A percentile compares a stretch with the other conserved stretches of the same genome.
Evolutionary conservation across 2,888 invertebrate species (phyloP).

Genomic region (Calliopum simillimum): DNA sequence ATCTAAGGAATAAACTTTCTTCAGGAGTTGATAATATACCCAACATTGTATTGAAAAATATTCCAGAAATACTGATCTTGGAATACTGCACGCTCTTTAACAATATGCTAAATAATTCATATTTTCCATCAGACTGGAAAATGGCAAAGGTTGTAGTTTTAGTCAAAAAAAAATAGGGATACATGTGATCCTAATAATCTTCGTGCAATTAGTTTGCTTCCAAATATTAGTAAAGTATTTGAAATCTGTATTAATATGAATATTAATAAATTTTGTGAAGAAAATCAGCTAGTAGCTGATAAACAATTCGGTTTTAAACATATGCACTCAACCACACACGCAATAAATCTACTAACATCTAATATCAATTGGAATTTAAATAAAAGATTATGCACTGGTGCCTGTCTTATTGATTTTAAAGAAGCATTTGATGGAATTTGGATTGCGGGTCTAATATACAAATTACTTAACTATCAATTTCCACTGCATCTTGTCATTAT

Average conservation of each 20-base stretch:
- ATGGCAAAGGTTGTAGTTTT: constrained; percentile 28
- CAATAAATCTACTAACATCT: constrained; percentile 18
- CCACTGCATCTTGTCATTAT: too few species aligned
- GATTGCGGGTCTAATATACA: constrained; percentile 29
- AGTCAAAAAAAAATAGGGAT: not conserved
- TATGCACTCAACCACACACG: constrained; percentile 25
- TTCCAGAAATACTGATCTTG: too few species aligned
- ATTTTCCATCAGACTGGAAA: constrained; percentile 27
- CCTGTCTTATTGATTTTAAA: constrained; percentile 31
- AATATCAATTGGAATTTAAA: constrained; percentile 28
- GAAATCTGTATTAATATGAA: constrained; percentile 16
- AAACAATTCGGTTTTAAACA: constrained; percentile 16
- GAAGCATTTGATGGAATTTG: constrained; percentile 24
- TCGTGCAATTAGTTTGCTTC: too few species aligned
- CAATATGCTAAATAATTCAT: too few species aligned
- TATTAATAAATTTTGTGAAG: not conserved
- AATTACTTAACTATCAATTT: constrained; percentile 11
- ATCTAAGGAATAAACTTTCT: too few species aligned
- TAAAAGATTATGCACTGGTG: constrained; percentile 18
- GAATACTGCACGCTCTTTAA: too few species aligned
- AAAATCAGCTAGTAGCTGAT: constrained; percentile 2
- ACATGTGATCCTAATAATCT: too few species aligned
- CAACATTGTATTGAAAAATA: too few species aligned
- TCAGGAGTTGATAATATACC: too few species aligned
- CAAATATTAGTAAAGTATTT: constrained; percentile 5